A percentile compares a stretch with the other conserved stretches of the same genome.
phyloP scores from a whole-genome alignment of 2,888 invertebrate genomes.

The Liodrosophila aerea region DNA sequence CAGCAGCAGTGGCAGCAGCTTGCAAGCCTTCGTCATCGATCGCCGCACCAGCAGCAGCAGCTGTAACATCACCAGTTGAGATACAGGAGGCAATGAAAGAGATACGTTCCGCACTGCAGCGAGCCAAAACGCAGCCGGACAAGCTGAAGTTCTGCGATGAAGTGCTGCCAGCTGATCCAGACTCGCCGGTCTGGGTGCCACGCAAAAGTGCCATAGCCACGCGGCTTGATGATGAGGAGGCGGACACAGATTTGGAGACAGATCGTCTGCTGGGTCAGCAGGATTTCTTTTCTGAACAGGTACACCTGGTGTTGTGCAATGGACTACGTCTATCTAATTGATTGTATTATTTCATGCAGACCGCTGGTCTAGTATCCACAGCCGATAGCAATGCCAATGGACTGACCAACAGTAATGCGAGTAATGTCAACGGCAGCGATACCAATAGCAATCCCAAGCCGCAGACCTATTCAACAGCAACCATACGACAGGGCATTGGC shows the following conservation, averaged over 20 bases:
- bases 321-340: too few relatives aligned
- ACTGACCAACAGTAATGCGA: constrained; percentile 35
- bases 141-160: constrained; percentile 81
- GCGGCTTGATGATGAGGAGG: constrained; percentile 88
- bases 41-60: constrained; percentile 6
- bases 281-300: constrained; percentile 91
- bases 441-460: constrained; percentile 69
- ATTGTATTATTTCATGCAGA: too few relatives aligned
- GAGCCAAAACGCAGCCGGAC: constrained; percentile 81
- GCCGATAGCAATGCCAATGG: constrained; percentile 66
- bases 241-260: constrained; percentile 99
- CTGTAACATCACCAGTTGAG: constrained; percentile 85
- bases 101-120: constrained; percentile 90
- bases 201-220: constrained; percentile 54
- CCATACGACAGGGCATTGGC: constrained; percentile 82
- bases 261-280: constrained; percentile 96
- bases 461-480: constrained; percentile 80
- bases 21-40: too few relatives aligned
- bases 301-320: too few relatives aligned
- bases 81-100: constrained; percentile 89
- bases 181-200: constrained; percentile 82
- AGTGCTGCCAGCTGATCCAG: constrained; percentile 77
- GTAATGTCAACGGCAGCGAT: constrained; percentile 54
- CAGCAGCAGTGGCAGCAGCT: constrained; percentile 2
- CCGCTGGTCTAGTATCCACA: constrained; percentile 34